phyloP scores from a whole-genome alignment of 2,113 vertebrate genomes.

The Alces alces region DNA sequence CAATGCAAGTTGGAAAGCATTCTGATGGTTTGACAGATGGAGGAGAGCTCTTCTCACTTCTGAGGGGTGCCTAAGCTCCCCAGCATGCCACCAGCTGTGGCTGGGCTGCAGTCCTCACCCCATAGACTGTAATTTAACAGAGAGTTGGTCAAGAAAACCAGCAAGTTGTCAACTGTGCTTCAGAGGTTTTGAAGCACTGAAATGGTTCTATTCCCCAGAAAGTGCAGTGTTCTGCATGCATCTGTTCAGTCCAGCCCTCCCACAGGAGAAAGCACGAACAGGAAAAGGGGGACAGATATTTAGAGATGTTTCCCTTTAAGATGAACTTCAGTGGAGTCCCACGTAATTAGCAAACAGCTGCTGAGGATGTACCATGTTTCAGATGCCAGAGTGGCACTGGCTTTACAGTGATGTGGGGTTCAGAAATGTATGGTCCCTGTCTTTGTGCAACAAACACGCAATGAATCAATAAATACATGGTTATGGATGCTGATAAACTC shows the following conservation, averaged over 20 bases:
- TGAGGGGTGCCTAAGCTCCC: neutral
- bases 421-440: neutral
- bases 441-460: neutral
- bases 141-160: neutral
- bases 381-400: neutral
- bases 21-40: neutral
- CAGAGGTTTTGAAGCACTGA: neutral
- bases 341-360: neutral
- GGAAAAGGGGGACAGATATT: neutral
- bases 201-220: neutral
- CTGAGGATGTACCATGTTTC: neutral
- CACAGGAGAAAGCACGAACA: neutral
- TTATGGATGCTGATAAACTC: neutral
- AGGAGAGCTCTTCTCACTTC: neutral
- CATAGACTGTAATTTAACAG: neutral
- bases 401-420: neutral
- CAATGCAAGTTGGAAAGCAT: neutral
- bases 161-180: neutral
- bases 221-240: neutral
- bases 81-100: neutral
- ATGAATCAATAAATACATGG: neutral
- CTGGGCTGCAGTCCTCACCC: neutral
- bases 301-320: neutral
- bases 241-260: neutral
- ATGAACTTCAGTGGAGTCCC: neutral